phyloP scores from a whole-genome alignment of 2,797 vertebrate species.

The Mus minutoides region DNA sequence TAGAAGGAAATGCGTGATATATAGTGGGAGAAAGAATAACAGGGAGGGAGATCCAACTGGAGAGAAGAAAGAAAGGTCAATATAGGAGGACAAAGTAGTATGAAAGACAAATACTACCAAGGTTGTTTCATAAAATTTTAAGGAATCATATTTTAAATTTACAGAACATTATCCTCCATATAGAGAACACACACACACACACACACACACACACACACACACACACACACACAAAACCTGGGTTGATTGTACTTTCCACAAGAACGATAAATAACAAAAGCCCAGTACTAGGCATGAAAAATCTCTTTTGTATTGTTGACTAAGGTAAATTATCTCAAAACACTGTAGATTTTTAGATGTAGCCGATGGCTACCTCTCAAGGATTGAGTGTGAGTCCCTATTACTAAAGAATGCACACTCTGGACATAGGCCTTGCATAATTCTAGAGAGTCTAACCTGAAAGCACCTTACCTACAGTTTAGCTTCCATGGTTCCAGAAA shows the following conservation, averaged over 20 bases:
- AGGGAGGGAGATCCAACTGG: not conserved
- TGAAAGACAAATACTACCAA: not conserved
- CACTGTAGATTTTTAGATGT: not conserved
- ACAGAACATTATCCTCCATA: not conserved
- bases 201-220: not conserved
- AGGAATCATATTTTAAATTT: not conserved
- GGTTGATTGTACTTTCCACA: not conserved
- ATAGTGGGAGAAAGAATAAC: not conserved
- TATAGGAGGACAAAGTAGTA: not conserved
- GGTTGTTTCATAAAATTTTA: not conserved
- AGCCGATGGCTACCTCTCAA: not conserved
- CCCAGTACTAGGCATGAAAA: not conserved
- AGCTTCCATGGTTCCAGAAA: not conserved
- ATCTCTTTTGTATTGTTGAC: not conserved
- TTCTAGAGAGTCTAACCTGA: not conserved
- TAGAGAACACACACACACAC: not conserved
- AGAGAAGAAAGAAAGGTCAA: not conserved
- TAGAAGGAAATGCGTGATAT: not conserved
- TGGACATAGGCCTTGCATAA: not conserved
- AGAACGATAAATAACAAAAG: not conserved
- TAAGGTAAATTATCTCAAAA: not conserved
- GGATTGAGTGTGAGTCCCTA: not conserved
- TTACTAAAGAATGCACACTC: not conserved
- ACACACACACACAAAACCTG: not conserved
- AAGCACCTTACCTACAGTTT: not conserved